Evolutionary conservation across 2,888 invertebrate species (phyloP), one percentile per base, ranked within the genome.

Genomic region (Masnerella sp.): DNA sequence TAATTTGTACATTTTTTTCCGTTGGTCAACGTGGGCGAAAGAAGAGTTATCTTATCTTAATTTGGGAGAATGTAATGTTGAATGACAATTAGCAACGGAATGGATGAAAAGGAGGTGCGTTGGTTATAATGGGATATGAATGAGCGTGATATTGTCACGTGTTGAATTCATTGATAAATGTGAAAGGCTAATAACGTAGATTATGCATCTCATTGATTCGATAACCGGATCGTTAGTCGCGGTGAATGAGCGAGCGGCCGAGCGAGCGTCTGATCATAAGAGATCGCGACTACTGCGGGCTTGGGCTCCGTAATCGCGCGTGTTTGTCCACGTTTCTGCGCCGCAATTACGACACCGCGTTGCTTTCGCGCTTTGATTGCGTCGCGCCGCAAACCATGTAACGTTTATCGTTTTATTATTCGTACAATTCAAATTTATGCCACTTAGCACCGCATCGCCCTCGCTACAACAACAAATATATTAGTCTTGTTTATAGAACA

Each of bases 251-350:
- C 45, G 52, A 32, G 30, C 40, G 45, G 2, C 20, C 54, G 38
- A n/a, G n/a, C n/a, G n/a, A n/a, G n/a, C 52, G 74, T 74, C 74
- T 74, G 74, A 74, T 65, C 74, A 32, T 45, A 74, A 70, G 65
- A 56, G 74, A 61, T 49, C 74, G 70, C 52, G 74, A 70, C 70
- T 74, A 74, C 74, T 74, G 69, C 62, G 18, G 17, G 17, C 2
- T 7, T 14, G 9, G 38, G 15, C 59, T 38, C 12, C 38, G 36
- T 42, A 54, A 59, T 47, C 47, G 52, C 59, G 52, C 47, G 65
- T 59, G 64, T 58, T 52, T 38, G 58, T 30, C 62, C 49, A 59
- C 43, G 59, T 58, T 49, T 25, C 15, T 58, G 11, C 22, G 34
- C 42, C 52, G 61, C 59, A 61, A 72, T 72, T 73, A 56, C 73